Evolutionary conservation across 2,113 vertebrate genomes (phyloP), one percentile per base, ranked within the genome.

Genomic region (Spea multiplicata): DNA sequence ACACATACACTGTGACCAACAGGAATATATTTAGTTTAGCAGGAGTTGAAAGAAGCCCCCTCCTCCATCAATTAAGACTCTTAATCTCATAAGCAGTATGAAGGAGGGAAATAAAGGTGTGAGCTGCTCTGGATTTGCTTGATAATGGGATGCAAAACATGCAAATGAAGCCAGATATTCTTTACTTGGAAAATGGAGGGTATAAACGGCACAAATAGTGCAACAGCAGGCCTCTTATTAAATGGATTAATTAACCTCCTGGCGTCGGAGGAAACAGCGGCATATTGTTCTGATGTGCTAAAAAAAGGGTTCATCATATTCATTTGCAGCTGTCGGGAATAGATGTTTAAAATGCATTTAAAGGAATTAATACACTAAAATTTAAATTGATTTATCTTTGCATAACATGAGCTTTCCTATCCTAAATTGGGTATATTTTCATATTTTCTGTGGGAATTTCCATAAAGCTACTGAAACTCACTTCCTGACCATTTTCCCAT

Each of bases 131-230:
- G 16, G 13, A 8, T 49, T 14, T 52, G 14, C 5, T 10, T 49
- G 68, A 17, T 8, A 30, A 52, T 71, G 68, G 49, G 49, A 71
- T 50, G 68, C 49, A 17, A 52, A 71, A 71, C 47, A 71, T 17
- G 68, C 7, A n/a, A 71, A 71, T 49, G 14, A 71, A 50, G 68
- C 16, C 8, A 4, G 30, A 44, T 5, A 45, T 50, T n/a, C 68
- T 8, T 4, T n/a, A 70, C 68, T 16, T 70, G 48, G n/a, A 70
- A n/a, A 70, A 7, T 49, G 14, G 46, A 70, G 8, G 6, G 47
- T n/a, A 50, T 8, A 49, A 68, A 68, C 7, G 46, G 3, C 65
- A 44, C 30, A 66, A 44, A 45, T 10, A 44, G 44, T 44, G 44
- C 6, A 12, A 12, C 30, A 44, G 8, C 65, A 44, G 8, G 8